Evolutionary conservation across 2,113 vertebrate species (phyloP), one percentile per base, ranked within the genome.

Genomic region (Siniperca chuatsi): DNA sequence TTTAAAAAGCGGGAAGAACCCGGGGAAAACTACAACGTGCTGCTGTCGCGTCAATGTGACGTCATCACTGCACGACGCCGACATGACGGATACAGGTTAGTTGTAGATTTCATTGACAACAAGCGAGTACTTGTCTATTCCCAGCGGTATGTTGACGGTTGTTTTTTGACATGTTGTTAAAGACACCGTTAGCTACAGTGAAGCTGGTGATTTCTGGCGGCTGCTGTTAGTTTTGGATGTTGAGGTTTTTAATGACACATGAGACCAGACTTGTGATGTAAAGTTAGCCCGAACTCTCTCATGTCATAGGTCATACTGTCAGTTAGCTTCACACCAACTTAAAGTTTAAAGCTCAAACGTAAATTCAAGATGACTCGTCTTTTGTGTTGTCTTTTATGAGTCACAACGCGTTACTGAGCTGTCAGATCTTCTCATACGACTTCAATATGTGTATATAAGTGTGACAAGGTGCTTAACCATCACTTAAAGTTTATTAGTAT

Each of bases 1-100:
- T 8, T 42, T 16, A 15, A 20, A 64, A 21, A 2, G 23, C 4
- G 10, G 64, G 46, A 81, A 64, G n/a, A 42, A 23, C 2, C 5
- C 16, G 5, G 3, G 7, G 4, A 61, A 78, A 87, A 93, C 91
- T 93, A 94, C 93, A 92, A 83, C n/a, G 18, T 8, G 6, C 9
- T 69, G 35, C 48, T 9, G 90, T 86, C 90, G 83, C 90, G 4
- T 60, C 0, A 0, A 0, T 11, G 1, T 76, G 83, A 87, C 91
- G 92, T 35, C 79, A 87, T 91, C 81, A 61, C 25, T 0, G 10
- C 40, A 0, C 78, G 91, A 78, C 88, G 13, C 5, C 23, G 8
- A 46, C 54, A 33, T 1, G 15, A 25, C 62, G 57, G 83, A 72
- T 7, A 55, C 54, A 79, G 73, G 82, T 68, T 72, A 20, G 81